phyloP scores from a whole-genome alignment of 2,113 vertebrate species.

The Odocoileus virginianus region DNA sequence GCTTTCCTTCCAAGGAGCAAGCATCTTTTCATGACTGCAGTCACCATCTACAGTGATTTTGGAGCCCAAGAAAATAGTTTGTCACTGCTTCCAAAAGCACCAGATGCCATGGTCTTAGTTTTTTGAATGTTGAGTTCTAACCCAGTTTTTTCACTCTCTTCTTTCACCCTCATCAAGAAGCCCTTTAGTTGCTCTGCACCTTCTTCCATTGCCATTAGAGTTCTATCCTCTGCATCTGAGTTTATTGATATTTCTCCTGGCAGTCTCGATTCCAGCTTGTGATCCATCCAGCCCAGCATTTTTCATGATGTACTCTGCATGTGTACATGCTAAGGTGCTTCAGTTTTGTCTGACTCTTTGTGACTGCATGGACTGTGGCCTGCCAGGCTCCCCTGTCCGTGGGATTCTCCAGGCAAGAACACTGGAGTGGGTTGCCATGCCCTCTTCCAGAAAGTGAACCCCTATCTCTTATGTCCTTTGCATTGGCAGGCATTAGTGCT shows the following conservation, averaged over 20 bases:
- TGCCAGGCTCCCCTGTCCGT: neutral
- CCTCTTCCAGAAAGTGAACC: neutral
- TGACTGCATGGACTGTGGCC: neutral
- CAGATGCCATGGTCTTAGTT: neutral
- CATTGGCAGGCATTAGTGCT: neutral
- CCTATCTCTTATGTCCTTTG: neutral
- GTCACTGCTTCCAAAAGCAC: neutral
- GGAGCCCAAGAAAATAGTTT: neutral
- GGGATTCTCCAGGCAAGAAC: neutral
- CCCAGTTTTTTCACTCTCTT: neutral
- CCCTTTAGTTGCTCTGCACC: neutral
- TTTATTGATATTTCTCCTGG: neutral
- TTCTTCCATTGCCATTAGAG: neutral
- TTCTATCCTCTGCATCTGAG: neutral
- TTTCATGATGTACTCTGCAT: neutral
- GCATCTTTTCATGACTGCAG: neutral
- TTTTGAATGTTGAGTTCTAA: neutral
- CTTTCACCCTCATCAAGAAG: neutral
- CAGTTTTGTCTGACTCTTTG: neutral
- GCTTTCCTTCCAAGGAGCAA: neutral
- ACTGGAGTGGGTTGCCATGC: neutral
- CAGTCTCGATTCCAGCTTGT: neutral
- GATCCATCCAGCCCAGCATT: neutral
- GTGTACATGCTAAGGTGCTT: neutral
- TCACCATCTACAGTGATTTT: neutral